Evolutionary conservation across 2,113 vertebrate genomes (phyloP).

Genomic region (Myotis lucifugus): DNA sequence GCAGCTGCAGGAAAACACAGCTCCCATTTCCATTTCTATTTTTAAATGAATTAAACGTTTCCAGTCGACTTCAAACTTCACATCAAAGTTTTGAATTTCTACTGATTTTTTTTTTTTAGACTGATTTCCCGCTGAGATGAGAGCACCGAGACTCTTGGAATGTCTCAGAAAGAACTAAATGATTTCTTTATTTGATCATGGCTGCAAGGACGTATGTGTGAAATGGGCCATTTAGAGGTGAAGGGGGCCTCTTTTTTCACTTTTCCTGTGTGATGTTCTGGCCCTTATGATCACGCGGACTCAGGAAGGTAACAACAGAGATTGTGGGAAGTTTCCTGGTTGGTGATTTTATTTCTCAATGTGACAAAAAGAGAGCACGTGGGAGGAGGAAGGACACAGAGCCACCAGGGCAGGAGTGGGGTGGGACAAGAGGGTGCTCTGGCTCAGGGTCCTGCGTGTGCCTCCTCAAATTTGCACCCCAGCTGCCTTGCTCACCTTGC

Average conservation of each 20-base stretch:
- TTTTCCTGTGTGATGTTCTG: not conserved
- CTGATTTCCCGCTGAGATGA: not conserved
- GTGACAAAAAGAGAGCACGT: not conserved
- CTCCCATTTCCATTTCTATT: slow-evolving; percentile 65
- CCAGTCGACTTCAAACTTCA: slow-evolving; percentile 69
- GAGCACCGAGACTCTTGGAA: not conserved
- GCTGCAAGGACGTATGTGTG: not conserved
- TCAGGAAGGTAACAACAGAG: not conserved
- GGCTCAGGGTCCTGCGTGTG: fast-evolving
- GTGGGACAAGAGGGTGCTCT: fast-evolving
- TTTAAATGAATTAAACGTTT: slow-evolving; percentile 75
- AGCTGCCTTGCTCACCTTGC: fast-evolving
- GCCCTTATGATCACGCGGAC: not conserved
- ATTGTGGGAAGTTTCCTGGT: not conserved
- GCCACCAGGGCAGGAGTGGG: not conserved
- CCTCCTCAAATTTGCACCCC: fast-evolving
- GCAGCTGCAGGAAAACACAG: slow-evolving; percentile 69
- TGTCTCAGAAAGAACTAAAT: not conserved
- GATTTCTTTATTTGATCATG: not conserved
- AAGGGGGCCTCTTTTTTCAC: too few relatives aligned
- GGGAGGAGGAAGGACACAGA: too few relatives aligned
- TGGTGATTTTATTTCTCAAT: not conserved
- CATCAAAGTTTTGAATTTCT: slow-evolving; percentile 54
- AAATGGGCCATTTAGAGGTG: not conserved
- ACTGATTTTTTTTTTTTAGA: slow-evolving; percentile 13